These are phyloP conservation scores for Apotomis capreana DNA, from an alignment of 2,888 invertebrate genomes.

Conservation along the genomic window DNA sequence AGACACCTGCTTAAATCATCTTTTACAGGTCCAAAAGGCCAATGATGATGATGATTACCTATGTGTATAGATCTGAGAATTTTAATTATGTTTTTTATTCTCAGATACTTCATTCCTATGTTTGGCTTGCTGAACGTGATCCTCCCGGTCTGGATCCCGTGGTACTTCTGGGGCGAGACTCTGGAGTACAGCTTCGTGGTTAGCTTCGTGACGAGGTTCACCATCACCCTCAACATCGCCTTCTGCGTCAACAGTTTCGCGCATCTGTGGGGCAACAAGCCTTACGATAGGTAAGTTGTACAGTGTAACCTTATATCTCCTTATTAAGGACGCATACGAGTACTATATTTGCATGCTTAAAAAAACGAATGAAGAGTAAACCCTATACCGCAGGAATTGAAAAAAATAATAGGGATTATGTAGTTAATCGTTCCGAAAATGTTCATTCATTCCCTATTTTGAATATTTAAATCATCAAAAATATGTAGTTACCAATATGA, in stretches of 20 bases:
- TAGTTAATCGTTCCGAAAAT: no score
- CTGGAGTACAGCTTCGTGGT: slow-evolving; percentile 91
- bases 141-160: slow-evolving; percentile 90
- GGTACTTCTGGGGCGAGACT: slow-evolving; percentile 92
- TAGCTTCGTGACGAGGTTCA: slow-evolving; percentile 92
- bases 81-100: neutral
- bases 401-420: no score
- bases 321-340: neutral
- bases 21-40: no score
- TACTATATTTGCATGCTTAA: no score
- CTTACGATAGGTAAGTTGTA: slow-evolving; percentile 90
- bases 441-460: no score
- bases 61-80: neutral
- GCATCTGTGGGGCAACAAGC: slow-evolving; percentile 96
- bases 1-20: no score
- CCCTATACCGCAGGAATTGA: no score
- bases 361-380: no score
- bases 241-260: slow-evolving; percentile 98
- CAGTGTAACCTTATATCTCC: neutral
- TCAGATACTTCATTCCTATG: slow-evolving; percentile 87
- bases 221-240: slow-evolving; percentile 93
- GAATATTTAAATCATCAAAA: no score
- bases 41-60: no score
- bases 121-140: slow-evolving; percentile 87
- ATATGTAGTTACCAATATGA: no score